Percentiles rank a stretch among this genome's conserved stretches.
These are phyloP conservation scores for Montipora capitata DNA, from an alignment of 92 coral and sea anemone genomes.

Conservation along the genomic window DNA sequence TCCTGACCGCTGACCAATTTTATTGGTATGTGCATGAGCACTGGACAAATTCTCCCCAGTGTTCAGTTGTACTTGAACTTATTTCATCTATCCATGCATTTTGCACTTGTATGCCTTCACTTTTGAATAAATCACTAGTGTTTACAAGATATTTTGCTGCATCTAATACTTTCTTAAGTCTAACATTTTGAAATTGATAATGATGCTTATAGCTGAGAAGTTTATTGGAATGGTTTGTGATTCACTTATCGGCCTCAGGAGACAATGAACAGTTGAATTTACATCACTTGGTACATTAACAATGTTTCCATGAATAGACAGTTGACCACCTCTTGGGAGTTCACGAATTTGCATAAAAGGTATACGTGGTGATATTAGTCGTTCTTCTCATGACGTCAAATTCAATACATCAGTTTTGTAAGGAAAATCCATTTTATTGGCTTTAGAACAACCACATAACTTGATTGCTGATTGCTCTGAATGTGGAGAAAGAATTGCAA, in stretches of 20 bases:
- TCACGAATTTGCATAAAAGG: neutral
- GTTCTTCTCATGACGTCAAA: slow-evolving; percentile 54
- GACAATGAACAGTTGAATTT: slow-evolving; percentile 53
- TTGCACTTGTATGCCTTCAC: slow-evolving; percentile 58
- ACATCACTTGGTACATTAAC: slow-evolving; percentile 62
- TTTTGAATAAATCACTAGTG: slow-evolving; percentile 46
- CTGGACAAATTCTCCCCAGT: too few relatives aligned
- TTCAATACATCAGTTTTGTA: slow-evolving; percentile 31
- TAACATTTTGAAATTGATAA: slow-evolving; percentile 47
- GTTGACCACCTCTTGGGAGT: slow-evolving; percentile 14
- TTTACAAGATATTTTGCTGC: slow-evolving; percentile 53
- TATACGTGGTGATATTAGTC: slow-evolving; percentile 6
- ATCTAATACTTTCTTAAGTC: slow-evolving; percentile 57
- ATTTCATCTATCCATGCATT: neutral
- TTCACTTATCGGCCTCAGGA: neutral
- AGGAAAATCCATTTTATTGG: slow-evolving; percentile 44
- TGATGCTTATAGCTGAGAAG: slow-evolving; percentile 32
- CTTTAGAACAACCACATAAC: slow-evolving; percentile 22
- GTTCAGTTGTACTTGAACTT: too few relatives aligned
- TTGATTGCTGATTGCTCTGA: too few relatives aligned
- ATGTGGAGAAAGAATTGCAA: too few relatives aligned
- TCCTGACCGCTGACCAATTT: neutral
- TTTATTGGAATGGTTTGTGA: neutral
- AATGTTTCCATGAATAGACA: slow-evolving; percentile 11
- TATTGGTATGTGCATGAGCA: too few relatives aligned